These are phyloP conservation scores for Bombus confusus DNA, from an alignment of 1,140 invertebrate genomes.

Conservation along the genomic window DNA sequence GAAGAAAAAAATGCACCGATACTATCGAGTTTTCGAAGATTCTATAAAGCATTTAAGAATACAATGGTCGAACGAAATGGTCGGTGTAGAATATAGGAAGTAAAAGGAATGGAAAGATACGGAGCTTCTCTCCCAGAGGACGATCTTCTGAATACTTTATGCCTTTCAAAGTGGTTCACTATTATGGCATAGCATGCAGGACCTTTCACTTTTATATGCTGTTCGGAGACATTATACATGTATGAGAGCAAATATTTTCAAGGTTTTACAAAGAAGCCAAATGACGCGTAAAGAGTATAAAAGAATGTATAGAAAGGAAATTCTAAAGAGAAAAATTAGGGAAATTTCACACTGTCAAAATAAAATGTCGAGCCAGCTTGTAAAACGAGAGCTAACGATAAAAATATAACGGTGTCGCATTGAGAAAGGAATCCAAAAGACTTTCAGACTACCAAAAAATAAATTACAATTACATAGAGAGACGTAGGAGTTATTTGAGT, in stretches of 20 bases:
- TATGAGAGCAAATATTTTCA: not conserved
- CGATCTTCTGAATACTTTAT: slow-evolving; percentile 29
- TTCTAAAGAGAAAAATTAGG: not conserved
- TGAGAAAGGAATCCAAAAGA: too few species aligned
- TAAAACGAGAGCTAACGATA: too few species aligned
- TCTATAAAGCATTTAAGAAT: not conserved
- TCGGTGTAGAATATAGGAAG: not conserved
- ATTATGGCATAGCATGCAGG: not conserved
- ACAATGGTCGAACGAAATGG: not conserved
- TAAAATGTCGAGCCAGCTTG: too few species aligned
- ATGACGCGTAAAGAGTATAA: not conserved
- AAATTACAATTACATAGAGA: too few species aligned
- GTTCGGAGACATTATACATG: not conserved
- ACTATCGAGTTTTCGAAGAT: not conserved
- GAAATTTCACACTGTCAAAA: not conserved
- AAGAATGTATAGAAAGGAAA: not conserved
- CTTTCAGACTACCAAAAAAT: too few species aligned
- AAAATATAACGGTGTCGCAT: too few species aligned
- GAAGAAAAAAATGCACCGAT: not conserved
- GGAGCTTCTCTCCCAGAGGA: not conserved
- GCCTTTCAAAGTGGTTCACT: not conserved
- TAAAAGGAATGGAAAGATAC: not conserved
- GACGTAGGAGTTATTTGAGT: too few species aligned
- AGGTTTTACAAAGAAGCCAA: not conserved
- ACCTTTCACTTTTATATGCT: slow-evolving; percentile 12